Conservation (phyloP, 2,113 vertebrate genomes). For the Megaptera novaeangliae region DNA sequence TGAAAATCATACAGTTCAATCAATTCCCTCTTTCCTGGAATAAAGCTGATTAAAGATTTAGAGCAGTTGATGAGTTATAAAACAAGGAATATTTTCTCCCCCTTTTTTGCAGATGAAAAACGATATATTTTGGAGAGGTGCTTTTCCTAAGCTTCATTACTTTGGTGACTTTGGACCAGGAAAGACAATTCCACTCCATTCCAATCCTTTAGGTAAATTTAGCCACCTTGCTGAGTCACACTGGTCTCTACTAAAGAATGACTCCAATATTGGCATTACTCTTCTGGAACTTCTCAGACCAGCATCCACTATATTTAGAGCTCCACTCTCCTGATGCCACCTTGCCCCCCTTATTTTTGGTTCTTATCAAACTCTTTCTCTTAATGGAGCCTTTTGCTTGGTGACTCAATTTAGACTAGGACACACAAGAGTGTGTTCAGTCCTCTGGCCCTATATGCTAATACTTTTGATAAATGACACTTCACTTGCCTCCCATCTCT, state of each 20-base stretch:
- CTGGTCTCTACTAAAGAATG: neutral
- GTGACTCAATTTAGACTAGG: neutral
- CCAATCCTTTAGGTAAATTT: neutral
- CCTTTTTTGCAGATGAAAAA: neutral
- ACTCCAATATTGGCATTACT: neutral
- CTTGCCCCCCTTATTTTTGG: neutral
- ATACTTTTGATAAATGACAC: neutral
- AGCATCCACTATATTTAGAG: neutral
- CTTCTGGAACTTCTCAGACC: neutral
- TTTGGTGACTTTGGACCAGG: neutral
- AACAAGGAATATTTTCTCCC: neutral
- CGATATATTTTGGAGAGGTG: neutral
- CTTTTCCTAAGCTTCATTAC: neutral
- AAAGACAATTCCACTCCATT: neutral
- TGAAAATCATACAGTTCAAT: neutral
- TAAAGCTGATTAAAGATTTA: constrained; percentile 6
- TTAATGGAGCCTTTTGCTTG: neutral
- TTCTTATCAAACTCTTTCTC: neutral
- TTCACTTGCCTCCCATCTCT: neutral
- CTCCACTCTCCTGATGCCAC: neutral
- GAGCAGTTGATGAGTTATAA: neutral
- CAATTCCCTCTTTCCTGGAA: neutral
- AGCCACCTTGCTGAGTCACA: neutral
- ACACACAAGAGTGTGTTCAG: neutral
- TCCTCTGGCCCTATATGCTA: neutral